Conservation (phyloP, 2,113 vertebrate genomes). For the Vulpes lagopus region DNA sequence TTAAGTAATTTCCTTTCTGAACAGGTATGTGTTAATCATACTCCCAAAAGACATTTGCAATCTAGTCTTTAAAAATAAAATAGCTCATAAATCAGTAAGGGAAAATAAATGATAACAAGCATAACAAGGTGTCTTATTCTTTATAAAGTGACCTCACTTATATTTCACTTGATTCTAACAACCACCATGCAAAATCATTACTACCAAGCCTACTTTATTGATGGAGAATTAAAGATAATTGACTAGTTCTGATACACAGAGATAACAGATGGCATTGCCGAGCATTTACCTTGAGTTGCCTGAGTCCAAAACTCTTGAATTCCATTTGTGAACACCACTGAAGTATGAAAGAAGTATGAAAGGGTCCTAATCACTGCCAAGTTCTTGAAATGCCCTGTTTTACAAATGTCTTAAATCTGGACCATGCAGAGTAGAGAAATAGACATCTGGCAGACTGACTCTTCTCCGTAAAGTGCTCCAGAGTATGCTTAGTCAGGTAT, state of each 20-base stretch:
- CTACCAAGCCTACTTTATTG: not conserved
- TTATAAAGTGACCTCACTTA: not conserved
- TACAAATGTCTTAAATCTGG: not conserved
- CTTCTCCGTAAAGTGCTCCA: not conserved
- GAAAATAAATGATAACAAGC: not conserved
- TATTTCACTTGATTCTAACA: not conserved
- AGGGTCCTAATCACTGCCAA: not conserved
- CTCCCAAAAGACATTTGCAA: not conserved
- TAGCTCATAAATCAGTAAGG: not conserved
- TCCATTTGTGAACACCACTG: not conserved
- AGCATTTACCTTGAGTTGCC: not conserved
- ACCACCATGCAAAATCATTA: not conserved
- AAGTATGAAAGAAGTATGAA: not conserved
- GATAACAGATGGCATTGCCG: not conserved
- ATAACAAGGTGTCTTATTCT: not conserved
- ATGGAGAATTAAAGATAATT: not conserved
- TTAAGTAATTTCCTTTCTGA: not conserved
- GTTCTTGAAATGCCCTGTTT: not conserved
- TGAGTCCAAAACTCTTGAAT: not conserved
- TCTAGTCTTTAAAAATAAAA: constrained; percentile 15
- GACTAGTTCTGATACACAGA: not conserved
- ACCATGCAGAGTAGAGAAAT: not conserved
- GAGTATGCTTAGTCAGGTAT: not conserved
- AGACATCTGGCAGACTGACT: not conserved
- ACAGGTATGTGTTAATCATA: not conserved